phyloP scores from a whole-genome alignment of 2,888 invertebrate species.

The Acrocyrtus sp. region DNA sequence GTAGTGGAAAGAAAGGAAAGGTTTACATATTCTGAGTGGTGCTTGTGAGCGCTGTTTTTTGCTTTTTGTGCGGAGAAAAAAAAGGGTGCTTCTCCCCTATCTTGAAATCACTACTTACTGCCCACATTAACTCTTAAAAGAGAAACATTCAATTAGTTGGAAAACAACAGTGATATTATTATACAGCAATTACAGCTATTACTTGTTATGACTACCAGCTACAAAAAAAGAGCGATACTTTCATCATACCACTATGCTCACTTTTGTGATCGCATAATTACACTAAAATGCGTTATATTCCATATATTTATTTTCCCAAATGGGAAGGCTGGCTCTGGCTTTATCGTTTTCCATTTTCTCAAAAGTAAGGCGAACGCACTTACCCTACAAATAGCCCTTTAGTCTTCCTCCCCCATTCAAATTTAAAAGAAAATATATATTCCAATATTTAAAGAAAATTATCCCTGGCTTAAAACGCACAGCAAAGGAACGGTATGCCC shows the following conservation, averaged over 20 bases:
- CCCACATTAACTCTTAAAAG: neutral
- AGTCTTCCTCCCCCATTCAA: neutral
- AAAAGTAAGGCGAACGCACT: neutral
- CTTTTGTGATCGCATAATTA: neutral
- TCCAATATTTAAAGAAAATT: constrained; percentile 8
- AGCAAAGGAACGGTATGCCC: too few relatives aligned
- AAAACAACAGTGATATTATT: constrained; percentile 49
- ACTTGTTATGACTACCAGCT: neutral
- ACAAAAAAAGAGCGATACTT: neutral
- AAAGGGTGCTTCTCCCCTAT: too few relatives aligned
- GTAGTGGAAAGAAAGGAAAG: neutral
- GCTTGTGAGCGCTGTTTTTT: too few relatives aligned
- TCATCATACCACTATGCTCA: neutral
- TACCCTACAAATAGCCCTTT: constrained; percentile 4
- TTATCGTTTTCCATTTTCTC: neutral
- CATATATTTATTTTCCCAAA: constrained; percentile 14
- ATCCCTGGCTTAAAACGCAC: constrained; percentile 13
- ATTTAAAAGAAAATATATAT: neutral
- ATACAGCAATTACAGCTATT: constrained; percentile 29
- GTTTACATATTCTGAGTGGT: too few relatives aligned
- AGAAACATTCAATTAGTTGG: constrained; percentile 40
- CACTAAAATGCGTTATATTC: neutral
- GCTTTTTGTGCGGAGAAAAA: neutral
- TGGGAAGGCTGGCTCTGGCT: neutral
- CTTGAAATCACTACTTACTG: neutral